Evolutionary conservation across 2,888 invertebrate genomes (phyloP), one percentile per base, ranked within the genome.

Genomic region (Troglohyphantes excavatus): DNA sequence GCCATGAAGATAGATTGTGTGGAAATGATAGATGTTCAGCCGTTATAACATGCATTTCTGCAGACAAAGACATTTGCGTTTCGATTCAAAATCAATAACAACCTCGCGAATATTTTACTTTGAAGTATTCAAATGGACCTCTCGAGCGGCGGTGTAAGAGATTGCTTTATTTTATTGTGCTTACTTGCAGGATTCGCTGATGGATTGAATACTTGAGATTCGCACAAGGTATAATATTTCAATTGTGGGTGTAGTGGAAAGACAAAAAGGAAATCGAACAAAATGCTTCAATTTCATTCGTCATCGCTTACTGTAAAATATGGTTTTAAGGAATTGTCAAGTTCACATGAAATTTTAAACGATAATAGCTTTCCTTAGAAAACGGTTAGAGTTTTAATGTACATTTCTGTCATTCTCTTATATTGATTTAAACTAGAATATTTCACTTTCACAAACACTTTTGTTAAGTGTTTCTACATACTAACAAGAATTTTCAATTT

Each of bases 11-110:
- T 61, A 33, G 29, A 82, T 82, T 68, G 70, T 70, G 21, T 59
- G 72, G 82, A 82, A 82, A 72, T 82, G 59, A 72, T 53, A 72
- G 19, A 72, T 33, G 33, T 5, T 43, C 21, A 33, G 17, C 19
- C 61, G 61, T 70, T 72, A 82, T 61, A 61, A 70, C 59, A 72
- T 21, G n/a, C 3, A 11, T 21, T 70, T 70, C 59, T 82, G 70
- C 33, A 33, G 29, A 72, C 21, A 29, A 23, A 39, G 19, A 11
- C 13, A 21, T 43, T 27, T 46, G 3, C 11, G 70, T 39, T 82
- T 53, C 13, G 65, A 53, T 70, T 33, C 59, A 21, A 78, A 63
- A 65, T 78, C 23, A 65, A 33, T 46, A 43, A 29, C 27, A 11
- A 21, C 2, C 2, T 21, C 11, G 13, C n/a, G n/a, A 3, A 65